These are phyloP conservation scores for Micromussa lordhowensis DNA, from an alignment of 92 coral and sea anemone species.

Conservation along the genomic window DNA sequence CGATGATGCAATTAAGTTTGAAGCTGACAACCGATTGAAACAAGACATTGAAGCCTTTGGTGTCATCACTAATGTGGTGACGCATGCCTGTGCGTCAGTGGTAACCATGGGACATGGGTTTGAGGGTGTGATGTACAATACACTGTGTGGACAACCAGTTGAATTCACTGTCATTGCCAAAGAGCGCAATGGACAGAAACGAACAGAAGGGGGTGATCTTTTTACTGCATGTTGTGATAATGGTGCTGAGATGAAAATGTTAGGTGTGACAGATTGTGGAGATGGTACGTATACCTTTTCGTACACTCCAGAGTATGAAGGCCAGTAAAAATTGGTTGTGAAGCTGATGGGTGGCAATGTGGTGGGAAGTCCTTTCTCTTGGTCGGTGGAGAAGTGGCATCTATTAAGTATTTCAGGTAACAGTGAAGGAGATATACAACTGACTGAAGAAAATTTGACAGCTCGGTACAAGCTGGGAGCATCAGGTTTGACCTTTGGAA, in stretches of 20 bases:
- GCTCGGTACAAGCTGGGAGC: not conserved
- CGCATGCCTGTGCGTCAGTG: slow-evolving; percentile 16
- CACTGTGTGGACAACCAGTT: slow-evolving; percentile 44
- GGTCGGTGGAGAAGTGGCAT: slow-evolving; percentile 48
- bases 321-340: slow-evolving; percentile 19
- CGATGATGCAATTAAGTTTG: slow-evolving; percentile 30
- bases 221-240: not conserved
- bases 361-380: slow-evolving; percentile 44
- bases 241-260: not conserved
- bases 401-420: not conserved
- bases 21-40: slow-evolving; percentile 14
- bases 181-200: slow-evolving; percentile 2
- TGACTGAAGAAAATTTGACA: slow-evolving; percentile 19
- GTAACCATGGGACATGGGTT: slow-evolving; percentile 45
- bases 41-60: slow-evolving; percentile 9
- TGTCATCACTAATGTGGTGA: slow-evolving; percentile 29
- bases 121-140: slow-evolving; percentile 51
- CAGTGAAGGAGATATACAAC: not conserved
- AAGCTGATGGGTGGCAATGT: slow-evolving; percentile 38
- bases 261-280: slow-evolving; percentile 14
- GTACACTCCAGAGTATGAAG: slow-evolving; percentile 25
- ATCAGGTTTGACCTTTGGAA: not conserved
- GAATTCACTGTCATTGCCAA: slow-evolving; percentile 37
- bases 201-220: slow-evolving; percentile 18
- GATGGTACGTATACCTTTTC: slow-evolving; percentile 38